Conservation (phyloP, 1,140 invertebrate genomes). For the Thereuonema tuberculata region DNA sequence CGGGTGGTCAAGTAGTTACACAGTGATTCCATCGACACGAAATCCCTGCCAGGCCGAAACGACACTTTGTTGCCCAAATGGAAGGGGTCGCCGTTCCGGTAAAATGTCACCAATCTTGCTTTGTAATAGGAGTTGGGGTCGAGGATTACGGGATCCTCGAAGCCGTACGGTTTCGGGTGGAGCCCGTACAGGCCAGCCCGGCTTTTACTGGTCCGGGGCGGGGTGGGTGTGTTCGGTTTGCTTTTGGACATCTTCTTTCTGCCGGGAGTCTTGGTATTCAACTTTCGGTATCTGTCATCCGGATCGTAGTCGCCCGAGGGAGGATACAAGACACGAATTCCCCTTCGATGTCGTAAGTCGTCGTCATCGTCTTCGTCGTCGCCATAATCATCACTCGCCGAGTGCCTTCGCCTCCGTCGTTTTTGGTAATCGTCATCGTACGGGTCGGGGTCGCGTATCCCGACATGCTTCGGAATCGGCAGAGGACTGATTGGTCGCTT, state of each 20-base stretch:
- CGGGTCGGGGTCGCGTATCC: background rate
- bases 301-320: too few relatives aligned
- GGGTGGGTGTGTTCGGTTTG: background rate
- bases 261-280: too few relatives aligned
- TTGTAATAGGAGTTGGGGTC: conserved; percentile 48
- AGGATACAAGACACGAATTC: too few relatives aligned
- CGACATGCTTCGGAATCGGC: background rate
- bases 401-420: background rate
- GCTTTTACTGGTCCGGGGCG: background rate
- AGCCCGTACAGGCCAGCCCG: background rate
- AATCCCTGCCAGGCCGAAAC: conserved; percentile 72
- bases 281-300: too few relatives aligned
- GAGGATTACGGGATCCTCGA: background rate
- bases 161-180: background rate
- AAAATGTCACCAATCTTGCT: conserved; percentile 69
- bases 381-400: background rate
- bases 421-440: background rate
- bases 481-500: background rate
- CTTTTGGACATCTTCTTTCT: too few relatives aligned
- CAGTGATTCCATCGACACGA: conserved; percentile 70
- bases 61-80: conserved; percentile 76
- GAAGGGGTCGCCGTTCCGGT: conserved; percentile 83
- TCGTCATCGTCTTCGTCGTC: background rate
- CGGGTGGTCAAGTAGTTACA: conserved; percentile 44
- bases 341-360: background rate